Percentiles rank a stretch among this genome's conserved stretches.
These are phyloP conservation scores for Picathartes gymnocephalus DNA, from an alignment of 2,113 vertebrate species.

Conservation along the genomic window DNA sequence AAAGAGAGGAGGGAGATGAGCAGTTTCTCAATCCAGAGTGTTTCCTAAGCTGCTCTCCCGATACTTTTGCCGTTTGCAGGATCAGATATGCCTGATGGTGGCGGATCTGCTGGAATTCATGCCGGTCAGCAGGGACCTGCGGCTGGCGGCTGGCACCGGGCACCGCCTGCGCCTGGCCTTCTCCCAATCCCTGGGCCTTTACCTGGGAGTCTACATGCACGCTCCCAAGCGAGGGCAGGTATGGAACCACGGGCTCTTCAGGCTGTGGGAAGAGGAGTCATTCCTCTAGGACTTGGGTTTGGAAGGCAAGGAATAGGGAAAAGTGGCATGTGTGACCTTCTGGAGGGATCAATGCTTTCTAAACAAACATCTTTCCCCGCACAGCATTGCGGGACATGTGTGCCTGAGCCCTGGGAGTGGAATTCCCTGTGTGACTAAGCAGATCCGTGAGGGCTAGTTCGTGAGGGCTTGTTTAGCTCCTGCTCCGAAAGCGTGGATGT, in stretches of 20 bases:
- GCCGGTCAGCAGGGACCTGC: constrained; percentile 80
- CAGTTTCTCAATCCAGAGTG: neutral
- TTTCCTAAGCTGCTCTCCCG: neutral
- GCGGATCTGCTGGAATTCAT: constrained; percentile 88
- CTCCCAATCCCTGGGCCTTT: constrained; percentile 82
- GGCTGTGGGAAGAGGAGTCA: fast-evolving
- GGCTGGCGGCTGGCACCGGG: constrained; percentile 71
- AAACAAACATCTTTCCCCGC: neutral
- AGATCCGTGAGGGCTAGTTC: neutral
- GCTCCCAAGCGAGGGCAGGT: constrained; percentile 83
- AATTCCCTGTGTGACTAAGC: neutral
- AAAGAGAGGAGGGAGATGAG: neutral
- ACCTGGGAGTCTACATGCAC: constrained; percentile 84
- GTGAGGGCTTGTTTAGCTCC: neutral
- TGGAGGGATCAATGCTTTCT: neutral
- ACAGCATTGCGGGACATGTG: fast-evolving
- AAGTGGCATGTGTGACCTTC: fast-evolving
- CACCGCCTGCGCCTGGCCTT: constrained; percentile 83
- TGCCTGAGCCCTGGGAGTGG: neutral
- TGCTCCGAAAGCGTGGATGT: fast-evolving
- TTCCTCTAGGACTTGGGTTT: neutral
- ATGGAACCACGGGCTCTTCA: neutral
- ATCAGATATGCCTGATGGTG: constrained; percentile 90
- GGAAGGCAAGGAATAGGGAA: neutral
- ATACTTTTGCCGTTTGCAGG: constrained; percentile 56